Conservation (phyloP, 2,797 vertebrate species). For the Halcyon badia region DNA sequence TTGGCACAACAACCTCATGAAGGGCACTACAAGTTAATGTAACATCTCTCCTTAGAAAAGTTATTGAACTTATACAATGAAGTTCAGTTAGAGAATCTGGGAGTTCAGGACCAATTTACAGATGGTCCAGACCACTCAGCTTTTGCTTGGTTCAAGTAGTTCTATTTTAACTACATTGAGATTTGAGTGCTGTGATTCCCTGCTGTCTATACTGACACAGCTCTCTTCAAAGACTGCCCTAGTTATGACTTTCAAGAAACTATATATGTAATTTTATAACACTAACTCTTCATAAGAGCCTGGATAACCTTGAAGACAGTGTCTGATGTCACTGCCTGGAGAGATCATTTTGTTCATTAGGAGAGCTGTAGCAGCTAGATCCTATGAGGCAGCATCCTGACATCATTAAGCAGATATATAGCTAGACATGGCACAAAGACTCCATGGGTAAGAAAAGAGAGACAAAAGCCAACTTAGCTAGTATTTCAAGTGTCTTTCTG, state of each 20-base stretch:
- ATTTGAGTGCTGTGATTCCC: constrained; percentile 34
- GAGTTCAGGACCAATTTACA: constrained; percentile 29
- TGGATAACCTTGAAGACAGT: constrained; percentile 52
- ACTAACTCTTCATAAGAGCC: constrained; percentile 34
- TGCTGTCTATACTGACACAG: constrained; percentile 15
- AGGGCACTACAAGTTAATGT: constrained; percentile 9
- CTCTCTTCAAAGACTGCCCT: constrained; percentile 55
- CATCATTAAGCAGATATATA: constrained; percentile 20
- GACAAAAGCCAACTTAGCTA: constrained; percentile 14
- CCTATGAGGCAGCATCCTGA: constrained; percentile 21
- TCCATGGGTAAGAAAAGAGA: constrained; percentile 11
- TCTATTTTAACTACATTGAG: constrained; percentile 27
- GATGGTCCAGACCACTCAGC: not conserved
- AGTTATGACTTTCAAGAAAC: constrained; percentile 36
- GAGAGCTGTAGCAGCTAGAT: constrained; percentile 5
- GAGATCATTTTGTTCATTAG: constrained; percentile 49
- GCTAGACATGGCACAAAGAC: constrained; percentile 1
- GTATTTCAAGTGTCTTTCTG: not conserved
- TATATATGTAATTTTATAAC: not conserved
- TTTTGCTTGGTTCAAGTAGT: constrained; percentile 26
- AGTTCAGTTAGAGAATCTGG: not conserved
- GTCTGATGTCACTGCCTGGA: constrained; percentile 55
- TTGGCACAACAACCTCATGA: constrained; percentile 1
- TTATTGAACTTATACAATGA: not conserved
- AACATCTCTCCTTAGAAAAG: not conserved